Base-by-base conservation (phyloP, 2,797 vertebrate genomes). In the Galago senegalensis region DNA sequence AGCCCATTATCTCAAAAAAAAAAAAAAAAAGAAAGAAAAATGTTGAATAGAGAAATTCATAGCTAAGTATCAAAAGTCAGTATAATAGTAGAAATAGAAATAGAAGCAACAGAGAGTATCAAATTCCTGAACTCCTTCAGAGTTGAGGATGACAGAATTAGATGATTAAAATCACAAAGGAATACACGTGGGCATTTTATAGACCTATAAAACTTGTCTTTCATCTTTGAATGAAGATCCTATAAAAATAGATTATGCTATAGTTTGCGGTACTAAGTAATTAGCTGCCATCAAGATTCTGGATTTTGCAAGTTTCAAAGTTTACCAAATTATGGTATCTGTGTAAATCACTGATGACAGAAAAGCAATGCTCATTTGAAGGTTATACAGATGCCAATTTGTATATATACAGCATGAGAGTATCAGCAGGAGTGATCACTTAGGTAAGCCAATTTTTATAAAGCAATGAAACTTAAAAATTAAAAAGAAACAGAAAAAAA, bases 1-100 rank as follows among this genome's bases (percentile, higher is more conserved):
- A n/a, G n/a, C 1, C n/a, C 31, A 67, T 20, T 67, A 31, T 20
- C 31, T n/a, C 65, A n/a, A 67, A 67, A n/a, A 20, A 31, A 18
- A n/a, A n/a, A 4, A 63, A 29, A 65, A 1, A 29, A 4, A 10
- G 13, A 53, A 61, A 61, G 25, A 27, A 25, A 61, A 25, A n/a
- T 7, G 21, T 70, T 65, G 37, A 65, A 70, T 65, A 90, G 27
- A 34, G n/a, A 93, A 84, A 58, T 61, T 29, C 37, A 80, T 18
- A 17, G 73, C 70, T 95, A 94, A 76, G 46, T n/a, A 81, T 91
- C 16, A 91, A 96, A 96, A 96, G 67, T 10, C 77, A 70, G 14
- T 67, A 69, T 2, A 0, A 70, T 34, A 31, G 13, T 56, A 92
- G 61, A 49, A 65, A 29, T 8, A 58, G 77, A 82, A 94, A 82